Base-by-base conservation (phyloP, 2,888 invertebrate genomes). In the Fissipunctia ypsillon region DNA sequence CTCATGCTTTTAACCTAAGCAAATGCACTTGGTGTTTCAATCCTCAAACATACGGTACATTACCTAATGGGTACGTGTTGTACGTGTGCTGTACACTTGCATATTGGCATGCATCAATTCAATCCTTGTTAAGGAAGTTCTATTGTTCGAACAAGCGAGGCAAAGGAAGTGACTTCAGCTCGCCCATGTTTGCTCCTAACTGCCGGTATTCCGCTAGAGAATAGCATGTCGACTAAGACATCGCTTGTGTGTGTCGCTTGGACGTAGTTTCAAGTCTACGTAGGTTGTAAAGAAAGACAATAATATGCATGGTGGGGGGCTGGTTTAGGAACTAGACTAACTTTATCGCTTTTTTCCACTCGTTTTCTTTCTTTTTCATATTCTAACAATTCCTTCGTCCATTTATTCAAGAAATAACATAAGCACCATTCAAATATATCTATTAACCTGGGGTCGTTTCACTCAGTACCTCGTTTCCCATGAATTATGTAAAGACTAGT, bases 391-490 rank as follows among this genome's bases (percentile, higher is more conserved):
- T 60, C 31, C 16, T 25, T 31, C 38, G 7, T 31, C 22, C n/a
- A 12, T 56, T 61, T n/a, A 10, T 10, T 41, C 31, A 5, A 50
- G 14, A 66, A 41, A 45, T 48, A 87, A 87, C 77, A 88, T 84
- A 89, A 88, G 89, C 87, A 88, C 79, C 85, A 88, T 88, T 88
- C 86, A 75, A 85, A 80, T 81, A 88, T 90, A 92, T 93, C 91
- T 92, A 93, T 94, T 94, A 94, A 95, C 94, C 94, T 94, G 93
- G 31, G 92, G 90, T 90, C 90, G 92, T 90, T 93, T 92, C 92
- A 91, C 93, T 92, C 90, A 87, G 89, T 87, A 87, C 86, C 86
- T 84, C 61, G 41, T 28, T 77, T 56, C 54, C 43, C 67, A 93
- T 94, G 94, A 93, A 94, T 93, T 86, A 94, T 94, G 91, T 89